These are phyloP conservation scores for Calypte anna DNA, from an alignment of 2,113 vertebrate species.

Conservation along the genomic window DNA sequence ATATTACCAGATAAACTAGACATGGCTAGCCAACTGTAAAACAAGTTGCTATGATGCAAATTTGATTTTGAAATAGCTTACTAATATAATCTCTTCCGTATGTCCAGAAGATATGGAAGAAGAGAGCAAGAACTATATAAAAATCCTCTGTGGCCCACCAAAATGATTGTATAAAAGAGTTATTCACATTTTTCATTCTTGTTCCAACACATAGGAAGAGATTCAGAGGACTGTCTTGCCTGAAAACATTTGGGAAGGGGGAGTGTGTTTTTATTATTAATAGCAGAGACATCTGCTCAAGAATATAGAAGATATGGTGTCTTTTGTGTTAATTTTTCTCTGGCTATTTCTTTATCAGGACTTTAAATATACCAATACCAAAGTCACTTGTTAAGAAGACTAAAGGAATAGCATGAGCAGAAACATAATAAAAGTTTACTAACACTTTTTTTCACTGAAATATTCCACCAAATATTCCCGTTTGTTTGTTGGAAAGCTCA, in stretches of 20 bases:
- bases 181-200: background rate
- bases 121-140: background rate
- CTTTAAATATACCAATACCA: background rate
- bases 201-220: background rate
- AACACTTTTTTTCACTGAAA: background rate
- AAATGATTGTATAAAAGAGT: background rate
- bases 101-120: background rate
- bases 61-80: background rate
- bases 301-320: background rate
- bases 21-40: background rate
- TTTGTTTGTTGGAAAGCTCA: background rate
- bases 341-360: background rate
- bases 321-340: background rate
- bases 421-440: background rate
- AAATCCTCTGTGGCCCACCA: background rate
- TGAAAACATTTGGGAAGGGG: background rate
- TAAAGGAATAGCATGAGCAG: background rate
- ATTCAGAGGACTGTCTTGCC: background rate
- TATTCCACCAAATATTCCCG: background rate
- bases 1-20: background rate
- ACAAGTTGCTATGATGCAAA: rapidly evolving
- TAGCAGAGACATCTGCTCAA: background rate
- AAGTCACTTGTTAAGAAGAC: background rate
- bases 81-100: background rate
- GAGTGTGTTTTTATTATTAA: background rate